Percentiles rank a stretch among this genome's conserved stretches.
Evolutionary conservation across 37 sponge, comb jelly and placozoan species (phyloP).

Genomic region (Lycopodina hypogea): DNA sequence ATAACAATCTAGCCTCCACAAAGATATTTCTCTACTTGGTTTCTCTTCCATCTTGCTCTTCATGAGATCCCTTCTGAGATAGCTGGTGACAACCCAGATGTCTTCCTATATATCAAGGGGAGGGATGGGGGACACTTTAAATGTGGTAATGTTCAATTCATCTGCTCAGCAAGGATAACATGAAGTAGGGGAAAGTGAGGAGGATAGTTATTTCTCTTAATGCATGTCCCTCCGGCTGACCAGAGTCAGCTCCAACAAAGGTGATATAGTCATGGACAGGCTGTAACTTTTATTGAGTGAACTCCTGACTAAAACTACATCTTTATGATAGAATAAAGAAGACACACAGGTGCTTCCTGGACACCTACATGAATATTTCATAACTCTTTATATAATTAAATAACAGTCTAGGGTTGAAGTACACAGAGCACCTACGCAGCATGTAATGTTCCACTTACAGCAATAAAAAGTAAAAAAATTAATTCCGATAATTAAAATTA

Average conservation of each 20-base stretch:
- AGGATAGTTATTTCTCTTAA: background rate
- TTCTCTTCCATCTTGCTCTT: conserved; percentile 35
- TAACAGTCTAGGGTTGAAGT: too few relatives aligned
- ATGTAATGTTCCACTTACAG: too few relatives aligned
- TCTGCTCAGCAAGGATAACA: conserved; percentile 6
- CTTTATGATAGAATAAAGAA: too few relatives aligned
- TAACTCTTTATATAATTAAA: too few relatives aligned
- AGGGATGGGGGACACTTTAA: too few relatives aligned
- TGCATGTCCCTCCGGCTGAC: background rate
- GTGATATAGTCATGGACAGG: background rate
- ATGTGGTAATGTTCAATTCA: too few relatives aligned
- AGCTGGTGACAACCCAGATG: conserved; percentile 14
- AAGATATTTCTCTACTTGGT: background rate
- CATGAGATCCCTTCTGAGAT: conserved; percentile 59
- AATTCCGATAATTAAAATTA: too few relatives aligned
- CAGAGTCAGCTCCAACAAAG: background rate
- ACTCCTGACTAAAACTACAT: too few relatives aligned
- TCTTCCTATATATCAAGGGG: background rate
- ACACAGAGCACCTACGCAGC: too few relatives aligned
- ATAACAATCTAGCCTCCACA: background rate
- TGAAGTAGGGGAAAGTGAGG: background rate
- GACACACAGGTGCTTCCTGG: too few relatives aligned
- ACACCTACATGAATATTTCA: too few relatives aligned
- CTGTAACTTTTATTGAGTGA: background rate
- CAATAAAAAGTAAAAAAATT: too few relatives aligned